Evolutionary conservation across 2,888 invertebrate genomes (phyloP).

Genomic region (Icerya purchasi): DNA sequence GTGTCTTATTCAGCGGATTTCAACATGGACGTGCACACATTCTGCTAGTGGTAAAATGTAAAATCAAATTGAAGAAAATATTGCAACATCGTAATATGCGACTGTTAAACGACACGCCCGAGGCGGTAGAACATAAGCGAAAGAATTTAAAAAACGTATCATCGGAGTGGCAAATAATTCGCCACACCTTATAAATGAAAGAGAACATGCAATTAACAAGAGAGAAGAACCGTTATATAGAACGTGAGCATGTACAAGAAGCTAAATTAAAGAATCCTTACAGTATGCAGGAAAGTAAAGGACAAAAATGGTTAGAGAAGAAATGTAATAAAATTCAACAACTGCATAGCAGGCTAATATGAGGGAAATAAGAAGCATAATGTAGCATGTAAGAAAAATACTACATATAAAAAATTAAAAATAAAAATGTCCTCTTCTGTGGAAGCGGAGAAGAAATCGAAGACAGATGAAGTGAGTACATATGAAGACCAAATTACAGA

Average conservation of each 20-base stretch:
- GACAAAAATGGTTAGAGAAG: not conserved
- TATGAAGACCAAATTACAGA: not conserved
- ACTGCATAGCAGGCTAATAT: not conserved
- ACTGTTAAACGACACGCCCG: too few relatives aligned
- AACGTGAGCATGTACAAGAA: not conserved
- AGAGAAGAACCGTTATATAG: too few relatives aligned
- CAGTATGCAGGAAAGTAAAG: not conserved
- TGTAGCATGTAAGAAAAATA: not conserved
- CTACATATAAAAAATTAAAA: not conserved
- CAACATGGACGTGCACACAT: too few relatives aligned
- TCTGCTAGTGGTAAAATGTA: too few relatives aligned
- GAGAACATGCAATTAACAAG: not conserved
- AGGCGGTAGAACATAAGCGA: too few relatives aligned
- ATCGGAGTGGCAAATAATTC: too few relatives aligned
- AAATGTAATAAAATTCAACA: not conserved
- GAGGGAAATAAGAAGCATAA: not conserved
- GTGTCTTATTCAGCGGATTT: too few relatives aligned
- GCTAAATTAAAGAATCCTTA: not conserved
- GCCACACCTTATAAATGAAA: slow-evolving; percentile 1
- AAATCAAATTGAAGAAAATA: too few relatives aligned
- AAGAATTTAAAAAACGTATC: too few relatives aligned
- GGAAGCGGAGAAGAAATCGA: not conserved
- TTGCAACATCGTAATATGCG: too few relatives aligned
- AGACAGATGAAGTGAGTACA: not conserved
- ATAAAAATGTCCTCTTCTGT: not conserved